Evolutionary conservation across 2,797 vertebrate genomes (phyloP), one percentile per base, ranked within the genome.

Genomic region (Alcedo quadribrachys): DNA sequence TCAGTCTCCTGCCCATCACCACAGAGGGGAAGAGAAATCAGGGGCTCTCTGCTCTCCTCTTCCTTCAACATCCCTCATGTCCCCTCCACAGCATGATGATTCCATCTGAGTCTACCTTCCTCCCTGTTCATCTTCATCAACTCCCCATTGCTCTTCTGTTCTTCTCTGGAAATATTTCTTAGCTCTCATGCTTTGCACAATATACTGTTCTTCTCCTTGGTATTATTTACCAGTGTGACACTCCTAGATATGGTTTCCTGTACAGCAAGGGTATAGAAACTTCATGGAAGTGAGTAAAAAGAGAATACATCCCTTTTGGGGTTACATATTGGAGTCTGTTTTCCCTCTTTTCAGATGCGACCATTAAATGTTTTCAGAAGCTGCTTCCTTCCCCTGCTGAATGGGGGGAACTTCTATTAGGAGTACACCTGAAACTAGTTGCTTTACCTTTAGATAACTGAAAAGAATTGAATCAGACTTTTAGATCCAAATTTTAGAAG

Each of bases 391-490:
- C 16, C 50, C 30, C 43, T 27, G 28, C 43, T 40, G 55, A 61
- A 3, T 13, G 2, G 55, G 66, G 53, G 51, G n/a, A 20, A 20
- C 24, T 40, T 25, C 6, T 6, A 11, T 15, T 12, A 32, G 42
- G 12, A 35, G n/a, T 48, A 54, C 37, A 27, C 20, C 43, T 55
- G 62, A 33, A 74, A 75, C 15, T 3, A 2, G 3, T 25, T 33
- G 22, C 2, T 50, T 83, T 50, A 9, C 10, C 51, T 66, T 54
- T 18, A 40, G 20, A 5, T 3, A 22, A 33, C 22, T 30, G 9
- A 12, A 32, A 35, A 37, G n/a, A 60, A 21, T 0, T 22, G 6
- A 66, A 37, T 24, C 18, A 15, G 6, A 1, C 3, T 33, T 32
- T 33, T 9, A 40, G 21, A 50, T 2, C 2, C 5, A 43, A 48